Percentiles rank a stretch among this genome's conserved stretches.
phyloP scores from a whole-genome alignment of 2,113 vertebrate species.

The Cavia porcellus region DNA sequence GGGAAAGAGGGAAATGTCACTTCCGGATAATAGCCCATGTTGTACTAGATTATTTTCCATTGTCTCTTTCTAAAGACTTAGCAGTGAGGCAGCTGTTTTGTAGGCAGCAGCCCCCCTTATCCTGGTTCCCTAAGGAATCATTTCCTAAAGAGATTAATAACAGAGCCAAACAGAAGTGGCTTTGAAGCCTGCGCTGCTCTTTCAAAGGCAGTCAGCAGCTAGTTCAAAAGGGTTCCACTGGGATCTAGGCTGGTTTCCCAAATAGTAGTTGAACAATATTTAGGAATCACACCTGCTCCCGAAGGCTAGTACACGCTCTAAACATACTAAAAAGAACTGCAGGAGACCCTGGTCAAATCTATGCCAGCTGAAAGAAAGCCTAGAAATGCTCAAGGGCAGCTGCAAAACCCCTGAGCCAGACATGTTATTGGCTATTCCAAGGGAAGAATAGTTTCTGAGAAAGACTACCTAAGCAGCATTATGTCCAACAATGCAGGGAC shows the following conservation, averaged over 20 bases:
- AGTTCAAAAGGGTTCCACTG: slow-evolving; percentile 49
- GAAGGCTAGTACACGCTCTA: background rate
- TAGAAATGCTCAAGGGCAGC: background rate
- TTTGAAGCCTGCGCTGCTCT: slow-evolving; percentile 54
- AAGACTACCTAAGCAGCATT: background rate
- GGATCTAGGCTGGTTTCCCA: slow-evolving; percentile 58
- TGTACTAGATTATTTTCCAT: slow-evolving; percentile 61
- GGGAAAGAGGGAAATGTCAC: slow-evolving; percentile 52
- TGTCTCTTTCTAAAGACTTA: slow-evolving; percentile 68
- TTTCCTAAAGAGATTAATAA: slow-evolving; percentile 78
- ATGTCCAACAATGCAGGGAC: background rate
- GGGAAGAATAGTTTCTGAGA: background rate
- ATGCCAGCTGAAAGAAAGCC: background rate
- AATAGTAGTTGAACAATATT: slow-evolving; percentile 53
- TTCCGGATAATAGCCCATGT: slow-evolving; percentile 37
- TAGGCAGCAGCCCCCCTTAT: slow-evolving; percentile 60
- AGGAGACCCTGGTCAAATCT: background rate
- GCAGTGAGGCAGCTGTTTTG: slow-evolving; percentile 60
- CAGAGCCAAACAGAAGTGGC: slow-evolving; percentile 62
- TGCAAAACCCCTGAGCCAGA: background rate
- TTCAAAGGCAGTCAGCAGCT: slow-evolving; percentile 59
- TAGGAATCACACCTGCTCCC: slow-evolving; percentile 65
- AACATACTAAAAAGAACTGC: background rate
- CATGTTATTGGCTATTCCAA: background rate
- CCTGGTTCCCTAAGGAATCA: slow-evolving; percentile 65